Evolutionary conservation across 2,888 invertebrate genomes (phyloP).

Genomic region (Agrypnus murinus): DNA sequence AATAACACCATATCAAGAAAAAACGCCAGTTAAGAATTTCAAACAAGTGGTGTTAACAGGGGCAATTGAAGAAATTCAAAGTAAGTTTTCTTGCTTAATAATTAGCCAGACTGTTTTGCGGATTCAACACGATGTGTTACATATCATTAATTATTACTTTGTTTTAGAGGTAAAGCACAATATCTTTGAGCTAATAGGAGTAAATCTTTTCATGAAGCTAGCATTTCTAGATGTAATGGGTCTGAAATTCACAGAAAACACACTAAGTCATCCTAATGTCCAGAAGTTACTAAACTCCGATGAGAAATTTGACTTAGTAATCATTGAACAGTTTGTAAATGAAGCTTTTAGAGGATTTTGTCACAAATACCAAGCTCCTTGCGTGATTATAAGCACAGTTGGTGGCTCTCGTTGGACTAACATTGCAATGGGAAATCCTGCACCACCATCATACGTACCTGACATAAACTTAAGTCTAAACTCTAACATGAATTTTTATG

Average conservation of each 20-base stretch:
- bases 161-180: not conserved
- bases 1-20: conserved; percentile 61
- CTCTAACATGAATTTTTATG: conserved; percentile 41
- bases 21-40: conserved; percentile 66
- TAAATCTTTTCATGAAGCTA: not conserved
- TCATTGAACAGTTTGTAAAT: too few species aligned
- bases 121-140: too few species aligned
- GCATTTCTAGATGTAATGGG: conserved; percentile 1
- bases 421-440: conserved; percentile 70
- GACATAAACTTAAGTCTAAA: conserved; percentile 62
- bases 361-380: conserved; percentile 61
- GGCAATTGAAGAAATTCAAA: not conserved
- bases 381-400: conserved; percentile 62
- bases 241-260: conserved; percentile 17
- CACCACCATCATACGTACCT: conserved; percentile 71
- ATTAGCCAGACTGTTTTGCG: too few species aligned
- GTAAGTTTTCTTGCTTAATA: conserved; percentile 21
- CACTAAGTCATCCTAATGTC: conserved; percentile 55
- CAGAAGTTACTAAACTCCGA: conserved; percentile 58
- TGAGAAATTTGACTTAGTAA: too few species aligned
- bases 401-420: conserved; percentile 69
- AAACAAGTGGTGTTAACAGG: conserved; percentile 19
- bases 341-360: conserved; percentile 65
- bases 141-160: not conserved
- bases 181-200: not conserved